These are phyloP conservation scores for Lycaon pictus DNA, from an alignment of 2,113 vertebrate species.

Conservation along the genomic window DNA sequence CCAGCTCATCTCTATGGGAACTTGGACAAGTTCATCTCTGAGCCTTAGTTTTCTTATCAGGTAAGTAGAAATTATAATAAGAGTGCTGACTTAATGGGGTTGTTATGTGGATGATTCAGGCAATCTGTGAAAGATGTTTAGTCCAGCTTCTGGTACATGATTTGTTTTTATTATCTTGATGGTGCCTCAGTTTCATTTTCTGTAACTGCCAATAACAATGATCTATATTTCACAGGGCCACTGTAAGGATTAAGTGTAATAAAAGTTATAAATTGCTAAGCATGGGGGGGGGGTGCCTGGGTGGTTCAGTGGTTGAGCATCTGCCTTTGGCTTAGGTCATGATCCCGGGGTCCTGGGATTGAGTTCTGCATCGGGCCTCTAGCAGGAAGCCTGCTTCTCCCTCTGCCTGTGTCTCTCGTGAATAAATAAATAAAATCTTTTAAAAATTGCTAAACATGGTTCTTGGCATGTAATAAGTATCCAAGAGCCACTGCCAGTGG, in stretches of 20 bases:
- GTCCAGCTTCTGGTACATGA: background rate
- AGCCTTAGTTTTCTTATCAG: background rate
- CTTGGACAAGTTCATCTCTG: background rate
- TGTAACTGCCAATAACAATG: background rate
- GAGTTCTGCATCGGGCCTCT: too few relatives aligned
- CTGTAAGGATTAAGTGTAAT: background rate
- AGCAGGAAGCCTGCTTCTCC: too few relatives aligned
- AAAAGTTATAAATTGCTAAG: background rate
- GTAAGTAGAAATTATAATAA: background rate
- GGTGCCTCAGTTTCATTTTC: background rate
- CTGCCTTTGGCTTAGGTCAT: too few relatives aligned
- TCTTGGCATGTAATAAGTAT: background rate
- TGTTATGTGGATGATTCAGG: background rate
- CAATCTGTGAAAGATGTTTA: background rate
- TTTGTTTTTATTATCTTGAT: background rate
- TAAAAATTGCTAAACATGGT: background rate
- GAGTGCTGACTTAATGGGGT: background rate
- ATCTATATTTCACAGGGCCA: background rate
- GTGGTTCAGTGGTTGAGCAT: too few relatives aligned
- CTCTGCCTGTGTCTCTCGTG: too few relatives aligned
- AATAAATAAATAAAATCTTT: too few relatives aligned
- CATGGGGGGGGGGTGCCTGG: background rate
- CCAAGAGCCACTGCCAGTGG: background rate
- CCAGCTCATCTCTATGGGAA: background rate
- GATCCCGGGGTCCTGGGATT: too few relatives aligned